phyloP scores from a whole-genome alignment of 2,797 vertebrate genomes.

The Sitta carolinensis region DNA sequence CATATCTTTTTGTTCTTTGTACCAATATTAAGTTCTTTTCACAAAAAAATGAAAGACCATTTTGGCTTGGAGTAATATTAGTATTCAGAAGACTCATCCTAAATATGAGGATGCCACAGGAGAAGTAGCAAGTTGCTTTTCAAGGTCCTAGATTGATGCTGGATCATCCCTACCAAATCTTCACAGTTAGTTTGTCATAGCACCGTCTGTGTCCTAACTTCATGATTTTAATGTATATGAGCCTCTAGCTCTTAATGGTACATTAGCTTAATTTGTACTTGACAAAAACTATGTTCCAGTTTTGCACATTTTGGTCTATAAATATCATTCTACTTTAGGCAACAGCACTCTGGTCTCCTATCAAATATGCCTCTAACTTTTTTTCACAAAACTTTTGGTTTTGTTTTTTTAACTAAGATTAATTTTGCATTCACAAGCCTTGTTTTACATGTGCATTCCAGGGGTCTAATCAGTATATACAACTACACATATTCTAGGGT shows the following conservation, averaged over 20 bases:
- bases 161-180: neutral
- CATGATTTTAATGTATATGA: conserved; percentile 3
- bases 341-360: neutral
- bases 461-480: neutral
- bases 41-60: neutral
- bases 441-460: neutral
- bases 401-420: neutral
- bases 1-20: neutral
- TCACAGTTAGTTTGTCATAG: neutral
- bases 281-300: conserved; percentile 4
- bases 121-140: neutral
- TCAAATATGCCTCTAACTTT: neutral
- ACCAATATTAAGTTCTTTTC: neutral
- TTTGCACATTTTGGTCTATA: conserved; percentile 20
- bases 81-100: neutral
- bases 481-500: neutral
- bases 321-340: conserved; percentile 2
- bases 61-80: neutral
- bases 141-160: neutral
- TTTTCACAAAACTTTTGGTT: neutral
- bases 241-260: conserved; percentile 22
- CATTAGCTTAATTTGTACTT: conserved; percentile 48
- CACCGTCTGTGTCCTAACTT: neutral
- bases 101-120: neutral
- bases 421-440: neutral